Base-by-base conservation (phyloP, 1,140 invertebrate species). In the Macrobrachium rosenbergii region DNA sequence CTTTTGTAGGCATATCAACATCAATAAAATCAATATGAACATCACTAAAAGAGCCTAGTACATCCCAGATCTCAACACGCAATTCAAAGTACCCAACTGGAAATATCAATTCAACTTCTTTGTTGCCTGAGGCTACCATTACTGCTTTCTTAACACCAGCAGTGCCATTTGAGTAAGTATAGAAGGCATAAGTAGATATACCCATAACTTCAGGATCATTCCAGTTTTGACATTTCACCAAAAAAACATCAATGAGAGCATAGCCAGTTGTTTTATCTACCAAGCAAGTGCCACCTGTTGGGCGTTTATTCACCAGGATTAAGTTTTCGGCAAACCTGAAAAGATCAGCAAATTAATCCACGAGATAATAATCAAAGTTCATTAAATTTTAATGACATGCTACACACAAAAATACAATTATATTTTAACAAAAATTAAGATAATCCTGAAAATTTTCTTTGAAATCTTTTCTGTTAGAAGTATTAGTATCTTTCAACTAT, bases 51-150 rank as follows among this genome's bases (percentile, higher is more conserved):
- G 21, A 63, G 21, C 60, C 60, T 23, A 76, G 62, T n/a, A 43
- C 60, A 21, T 83, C 72, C 17, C 58, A 16, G 43, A 83, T 83
- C 59, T 43, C 17, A n/a, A 28, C 58, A 58, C 72, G 12, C 11
- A 83, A 28, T n/a, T 63, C 58, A 63, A 83, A 83, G 23, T 28
- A 12, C 23, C 82, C 82, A 10, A 75, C 59, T 23, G 82, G 82
- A 16, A 83, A 83, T 21, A 75, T 62, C 52, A 83, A 37, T 28
- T 62, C 19, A 3, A 60, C 59, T 37, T 16, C 19, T 5, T n/a
- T 76, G 11, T 76, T 62, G 16, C 52, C 17, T 62, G 82, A 59
- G 21, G 82, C 37, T 17, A 43, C 72, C 69, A 83, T 77, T 5
- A 60, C 60, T 75, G 23, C 45, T 17, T 63, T 58, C 10, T 21